Conservation (phyloP, 2,113 vertebrate genomes). For the Serinus canaria region DNA sequence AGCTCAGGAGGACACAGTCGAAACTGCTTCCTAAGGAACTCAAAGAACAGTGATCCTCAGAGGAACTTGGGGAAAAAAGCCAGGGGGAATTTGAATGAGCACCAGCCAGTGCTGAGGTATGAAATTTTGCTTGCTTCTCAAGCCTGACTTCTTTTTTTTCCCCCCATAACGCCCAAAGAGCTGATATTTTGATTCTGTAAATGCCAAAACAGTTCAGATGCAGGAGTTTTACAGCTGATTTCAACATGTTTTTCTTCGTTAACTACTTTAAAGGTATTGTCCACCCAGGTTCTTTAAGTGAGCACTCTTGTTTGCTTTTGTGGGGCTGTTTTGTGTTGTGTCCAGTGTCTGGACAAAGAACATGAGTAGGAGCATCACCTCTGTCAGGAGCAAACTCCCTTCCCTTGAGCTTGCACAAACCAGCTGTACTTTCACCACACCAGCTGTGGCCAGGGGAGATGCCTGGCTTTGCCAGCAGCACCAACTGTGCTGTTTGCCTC, state of each 20-base stretch:
- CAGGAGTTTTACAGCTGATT: background rate
- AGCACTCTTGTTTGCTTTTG: background rate
- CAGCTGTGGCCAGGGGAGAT: background rate
- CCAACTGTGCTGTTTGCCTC: background rate
- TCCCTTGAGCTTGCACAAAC: background rate
- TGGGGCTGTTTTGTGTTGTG: background rate
- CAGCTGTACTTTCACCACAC: background rate
- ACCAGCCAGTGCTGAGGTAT: background rate
- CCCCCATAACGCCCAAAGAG: background rate
- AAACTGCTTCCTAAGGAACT: conserved; percentile 1
- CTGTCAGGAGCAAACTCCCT: background rate
- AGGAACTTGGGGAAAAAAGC: background rate
- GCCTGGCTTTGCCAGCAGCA: background rate
- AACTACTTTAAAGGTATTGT: rapidly evolving
- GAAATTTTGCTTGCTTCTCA: background rate
- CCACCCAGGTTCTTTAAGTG: background rate
- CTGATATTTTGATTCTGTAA: background rate
- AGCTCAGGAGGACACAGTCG: background rate
- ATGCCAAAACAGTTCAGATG: background rate
- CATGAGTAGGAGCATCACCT: background rate
- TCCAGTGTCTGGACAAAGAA: background rate
- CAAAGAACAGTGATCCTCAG: background rate
- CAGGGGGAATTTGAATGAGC: background rate
- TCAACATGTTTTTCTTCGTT: background rate
- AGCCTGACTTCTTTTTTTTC: background rate